phyloP scores from a whole-genome alignment of 2,797 vertebrate species.

The Cichlasoma orientale region DNA sequence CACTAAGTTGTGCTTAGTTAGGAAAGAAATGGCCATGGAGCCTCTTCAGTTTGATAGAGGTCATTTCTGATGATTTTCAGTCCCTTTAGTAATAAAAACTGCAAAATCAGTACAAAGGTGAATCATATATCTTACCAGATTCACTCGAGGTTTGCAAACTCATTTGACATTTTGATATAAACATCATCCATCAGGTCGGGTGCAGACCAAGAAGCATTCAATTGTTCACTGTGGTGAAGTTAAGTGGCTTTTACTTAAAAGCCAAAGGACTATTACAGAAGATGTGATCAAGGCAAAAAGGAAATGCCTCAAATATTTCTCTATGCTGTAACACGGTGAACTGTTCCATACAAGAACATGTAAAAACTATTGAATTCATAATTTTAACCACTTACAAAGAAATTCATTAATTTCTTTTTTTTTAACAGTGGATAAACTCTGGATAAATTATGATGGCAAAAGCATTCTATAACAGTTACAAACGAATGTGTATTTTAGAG shows the following conservation, averaged over 20 bases:
- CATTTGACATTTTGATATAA: slow-evolving; percentile 56
- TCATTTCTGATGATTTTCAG: not conserved
- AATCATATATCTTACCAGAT: not conserved
- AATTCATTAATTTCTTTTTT: not conserved
- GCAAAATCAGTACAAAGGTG: not conserved
- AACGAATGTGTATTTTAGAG: not conserved
- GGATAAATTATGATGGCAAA: not conserved
- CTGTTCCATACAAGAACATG: not conserved
- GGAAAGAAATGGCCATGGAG: not conserved
- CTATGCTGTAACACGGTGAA: too few species aligned
- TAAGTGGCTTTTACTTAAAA: not conserved
- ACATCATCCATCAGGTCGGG: slow-evolving; percentile 37
- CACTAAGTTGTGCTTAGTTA: not conserved
- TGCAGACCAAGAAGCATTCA: slow-evolving; percentile 19
- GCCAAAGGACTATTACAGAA: not conserved
- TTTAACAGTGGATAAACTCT: not conserved
- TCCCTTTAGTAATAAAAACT: not conserved
- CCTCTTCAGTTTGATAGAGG: not conserved
- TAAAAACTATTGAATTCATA: too few species aligned
- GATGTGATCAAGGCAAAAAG: not conserved
- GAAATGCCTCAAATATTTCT: not conserved
- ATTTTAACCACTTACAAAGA: too few species aligned
- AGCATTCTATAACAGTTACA: not conserved
- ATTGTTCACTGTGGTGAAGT: not conserved
- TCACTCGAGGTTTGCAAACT: slow-evolving; percentile 8